A percentile compares a stretch with the other conserved stretches of the same genome.
Conservation (phyloP, 2,797 vertebrate genomes). For the Urosaurus nigricauda region DNA sequence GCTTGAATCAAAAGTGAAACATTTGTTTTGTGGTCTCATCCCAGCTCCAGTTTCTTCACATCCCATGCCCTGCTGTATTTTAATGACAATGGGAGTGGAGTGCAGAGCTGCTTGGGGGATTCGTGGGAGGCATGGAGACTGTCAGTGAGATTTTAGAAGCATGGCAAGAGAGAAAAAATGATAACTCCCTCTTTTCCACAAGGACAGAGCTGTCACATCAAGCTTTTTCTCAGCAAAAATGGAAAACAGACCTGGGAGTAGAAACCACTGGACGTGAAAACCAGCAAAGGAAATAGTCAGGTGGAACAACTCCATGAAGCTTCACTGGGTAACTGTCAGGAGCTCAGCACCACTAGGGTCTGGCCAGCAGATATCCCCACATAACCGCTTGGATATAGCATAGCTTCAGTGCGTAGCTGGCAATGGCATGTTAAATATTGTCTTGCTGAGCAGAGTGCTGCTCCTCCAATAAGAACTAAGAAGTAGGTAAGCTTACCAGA, state of each 20-base stretch:
- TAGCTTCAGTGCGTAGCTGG: background rate
- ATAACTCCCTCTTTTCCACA: slow-evolving; percentile 33
- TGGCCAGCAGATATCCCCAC: background rate
- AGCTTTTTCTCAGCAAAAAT: background rate
- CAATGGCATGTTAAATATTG: background rate
- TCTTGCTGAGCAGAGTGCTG: background rate
- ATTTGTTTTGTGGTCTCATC: slow-evolving; percentile 19
- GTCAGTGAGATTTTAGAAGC: slow-evolving; percentile 36
- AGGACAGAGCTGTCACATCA: background rate
- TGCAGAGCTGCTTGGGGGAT: background rate
- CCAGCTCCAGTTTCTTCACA: slow-evolving; percentile 35
- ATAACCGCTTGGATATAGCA: background rate
- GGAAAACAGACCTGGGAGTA: background rate
- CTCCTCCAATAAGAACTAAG: background rate
- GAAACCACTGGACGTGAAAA: background rate
- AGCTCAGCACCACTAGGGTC: background rate
- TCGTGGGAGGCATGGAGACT: background rate
- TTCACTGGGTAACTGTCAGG: background rate
- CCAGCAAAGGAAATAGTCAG: background rate
- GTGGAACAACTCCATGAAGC: background rate
- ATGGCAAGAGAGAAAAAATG: slow-evolving; percentile 19
- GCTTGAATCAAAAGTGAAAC: slow-evolving; percentile 51
- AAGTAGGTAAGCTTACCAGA: background rate
- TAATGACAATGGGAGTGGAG: slow-evolving; percentile 42
- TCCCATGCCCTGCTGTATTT: slow-evolving; percentile 35